Percentiles rank a stretch among this genome's conserved stretches.
Evolutionary conservation across 35 echinoderm and acorn worm genomes (phyloP).

Genomic region (Acanthaster planci): DNA sequence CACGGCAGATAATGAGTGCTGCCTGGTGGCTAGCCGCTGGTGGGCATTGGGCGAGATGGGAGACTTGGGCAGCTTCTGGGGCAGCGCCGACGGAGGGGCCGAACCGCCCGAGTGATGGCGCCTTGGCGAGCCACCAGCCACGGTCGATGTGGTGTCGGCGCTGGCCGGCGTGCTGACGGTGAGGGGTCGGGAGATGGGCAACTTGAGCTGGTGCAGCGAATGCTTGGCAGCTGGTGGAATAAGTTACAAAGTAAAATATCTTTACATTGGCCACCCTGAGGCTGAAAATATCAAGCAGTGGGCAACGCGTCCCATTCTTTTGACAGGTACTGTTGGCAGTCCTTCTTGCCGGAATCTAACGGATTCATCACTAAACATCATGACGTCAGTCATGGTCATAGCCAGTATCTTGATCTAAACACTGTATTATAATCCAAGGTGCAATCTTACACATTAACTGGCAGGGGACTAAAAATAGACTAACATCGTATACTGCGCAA

Average conservation of each 20-base stretch:
- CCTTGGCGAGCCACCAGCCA: background rate
- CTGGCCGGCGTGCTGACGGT: background rate
- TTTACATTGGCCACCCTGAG: background rate
- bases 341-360: background rate
- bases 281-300: too few relatives aligned
- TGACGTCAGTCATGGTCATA: too few relatives aligned
- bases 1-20: slow-evolving; percentile 79
- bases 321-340: background rate
- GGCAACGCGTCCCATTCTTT: too few relatives aligned
- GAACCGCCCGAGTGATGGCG: background rate
- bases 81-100: background rate
- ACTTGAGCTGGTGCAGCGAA: slow-evolving; percentile 31
- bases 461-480: background rate
- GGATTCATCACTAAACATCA: too few relatives aligned
- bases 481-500: too few relatives aligned
- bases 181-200: slow-evolving; percentile 13
- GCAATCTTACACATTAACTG: too few relatives aligned
- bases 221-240: background rate
- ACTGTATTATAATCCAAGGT: too few relatives aligned
- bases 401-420: too few relatives aligned
- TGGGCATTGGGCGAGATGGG: slow-evolving; percentile 45
- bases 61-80: slow-evolving; percentile 39
- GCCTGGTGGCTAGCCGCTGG: slow-evolving; percentile 67
- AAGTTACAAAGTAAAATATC: background rate
- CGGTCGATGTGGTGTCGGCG: slow-evolving; percentile 14